Percentiles rank a stretch among this genome's conserved stretches.
Evolutionary conservation across 2,113 vertebrate species (phyloP).

Genomic region (Nycticorax nycticorax): DNA sequence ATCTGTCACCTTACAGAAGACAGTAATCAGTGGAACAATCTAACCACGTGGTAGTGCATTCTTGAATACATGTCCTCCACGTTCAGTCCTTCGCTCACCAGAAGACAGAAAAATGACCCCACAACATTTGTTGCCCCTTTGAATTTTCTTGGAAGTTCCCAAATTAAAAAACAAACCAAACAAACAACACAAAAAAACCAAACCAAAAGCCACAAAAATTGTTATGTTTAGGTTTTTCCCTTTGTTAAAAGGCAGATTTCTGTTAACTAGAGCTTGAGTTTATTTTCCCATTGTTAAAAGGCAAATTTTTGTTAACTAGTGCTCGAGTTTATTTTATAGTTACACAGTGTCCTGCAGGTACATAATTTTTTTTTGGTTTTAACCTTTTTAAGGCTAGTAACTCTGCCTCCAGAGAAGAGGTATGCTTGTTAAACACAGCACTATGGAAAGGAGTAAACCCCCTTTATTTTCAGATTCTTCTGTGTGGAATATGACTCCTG

Average conservation of each 20-base stretch:
- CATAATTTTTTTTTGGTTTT: not conserved
- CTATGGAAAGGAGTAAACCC: not conserved
- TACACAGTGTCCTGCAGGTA: not conserved
- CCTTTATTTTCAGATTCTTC: not conserved
- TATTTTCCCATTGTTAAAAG: not conserved
- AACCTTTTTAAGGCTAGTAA: not conserved
- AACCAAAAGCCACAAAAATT: not conserved
- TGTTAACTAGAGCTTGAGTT: too few relatives aligned
- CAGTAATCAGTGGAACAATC: not conserved
- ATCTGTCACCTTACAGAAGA: not conserved
- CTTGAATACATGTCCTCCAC: not conserved
- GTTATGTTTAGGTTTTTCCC: not conserved
- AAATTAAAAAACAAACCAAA: not conserved
- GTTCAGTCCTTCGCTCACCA: not conserved
- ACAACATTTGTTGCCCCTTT: not conserved
- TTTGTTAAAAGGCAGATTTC: not conserved
- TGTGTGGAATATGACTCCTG: not conserved
- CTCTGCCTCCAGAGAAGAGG: not conserved
- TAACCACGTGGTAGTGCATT: not conserved
- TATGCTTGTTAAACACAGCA: not conserved
- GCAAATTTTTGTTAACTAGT: not conserved
- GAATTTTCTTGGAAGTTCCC: not conserved
- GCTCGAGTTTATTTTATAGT: conserved; percentile 39
- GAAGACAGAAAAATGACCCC: not conserved
- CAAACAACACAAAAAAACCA: too few relatives aligned